Base-by-base conservation (phyloP, 1,140 invertebrate species). In the Hyles euphorbiae region DNA sequence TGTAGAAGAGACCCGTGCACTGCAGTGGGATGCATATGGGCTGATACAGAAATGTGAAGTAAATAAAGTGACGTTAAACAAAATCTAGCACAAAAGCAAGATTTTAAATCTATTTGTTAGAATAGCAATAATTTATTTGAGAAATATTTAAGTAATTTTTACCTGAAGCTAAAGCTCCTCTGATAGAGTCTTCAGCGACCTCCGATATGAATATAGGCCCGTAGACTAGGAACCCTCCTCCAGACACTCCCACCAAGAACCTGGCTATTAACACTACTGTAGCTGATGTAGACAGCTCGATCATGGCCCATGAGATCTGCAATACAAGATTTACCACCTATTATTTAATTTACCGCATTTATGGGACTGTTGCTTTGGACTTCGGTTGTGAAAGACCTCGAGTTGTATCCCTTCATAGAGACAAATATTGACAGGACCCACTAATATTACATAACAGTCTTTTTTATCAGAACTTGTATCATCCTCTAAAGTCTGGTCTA, bases 201-300 rank as follows among this genome's bases (percentile, higher is more conserved):
- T 95, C 94, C 12, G 91, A 92, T 12, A 90, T 73, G 56, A 89
- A 92, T n/a, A 91, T 84, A 0, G 93, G 93, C 2, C 83, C 80
- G 22, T 88, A 86, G 2, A 93, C 90, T 6, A 91, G 87, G 6
- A 89, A 79, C 12, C 91, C 87, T 7, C 93, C 93, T 46, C 88
- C 83, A 0, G 88, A 81, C 10, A 92, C 63, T 5, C 94, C 94
- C 33, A 87, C 85, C 0, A 94, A 47, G 44, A 93, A 89, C 51
- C 93, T 90, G 0, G 91, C 93, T 7, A 88, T 40, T 32, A 91
- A 84, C 3, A 89, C 68, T 8, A 84, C 88, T 57, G 90, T 90
- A 1, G 89, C 79, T 80, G 76, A 78, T 7, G 56, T 62, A 2
- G 79, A 66, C 4, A 80, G 47, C 7, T 71, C 60, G 45, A 87